Conservation (phyloP, 2,888 invertebrate genomes). For the Notodonta dromedarius region DNA sequence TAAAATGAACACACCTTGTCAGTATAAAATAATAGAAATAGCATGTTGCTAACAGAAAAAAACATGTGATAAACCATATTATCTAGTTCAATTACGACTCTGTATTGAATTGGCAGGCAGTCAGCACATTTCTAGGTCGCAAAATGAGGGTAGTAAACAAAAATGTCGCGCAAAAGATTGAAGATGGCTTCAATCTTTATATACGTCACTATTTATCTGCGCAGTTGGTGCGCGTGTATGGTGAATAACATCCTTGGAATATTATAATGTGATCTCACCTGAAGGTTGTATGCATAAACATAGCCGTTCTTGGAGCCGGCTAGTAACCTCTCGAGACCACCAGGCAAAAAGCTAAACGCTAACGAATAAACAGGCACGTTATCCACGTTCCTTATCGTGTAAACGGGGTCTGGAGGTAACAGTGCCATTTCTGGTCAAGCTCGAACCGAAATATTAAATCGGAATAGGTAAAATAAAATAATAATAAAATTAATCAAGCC, state of each 20-base stretch:
- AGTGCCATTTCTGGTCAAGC: constrained; percentile 87
- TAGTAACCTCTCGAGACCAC: constrained; percentile 86
- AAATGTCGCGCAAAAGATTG: constrained; percentile 50
- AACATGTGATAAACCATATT: constrained; percentile 16
- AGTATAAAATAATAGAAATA: not conserved
- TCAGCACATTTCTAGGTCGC: constrained; percentile 67
- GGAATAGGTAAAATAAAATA: constrained; percentile 75
- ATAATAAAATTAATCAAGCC: constrained; percentile 80
- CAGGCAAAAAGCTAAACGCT: constrained; percentile 86
- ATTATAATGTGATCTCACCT: constrained; percentile 81
- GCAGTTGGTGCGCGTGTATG: constrained; percentile 36
- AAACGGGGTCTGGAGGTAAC: constrained; percentile 91
- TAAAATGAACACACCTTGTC: not conserved
- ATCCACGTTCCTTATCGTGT: constrained; percentile 87
- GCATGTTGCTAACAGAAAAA: not conserved
- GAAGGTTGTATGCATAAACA: constrained; percentile 91
- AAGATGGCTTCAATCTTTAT: constrained; percentile 15
- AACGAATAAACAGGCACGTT: constrained; percentile 90
- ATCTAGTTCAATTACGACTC: constrained; percentile 20
- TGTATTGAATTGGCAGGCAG: constrained; percentile 36
- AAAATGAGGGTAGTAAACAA: constrained; percentile 74
- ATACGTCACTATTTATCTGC: constrained; percentile 38
- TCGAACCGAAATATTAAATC: constrained; percentile 73
- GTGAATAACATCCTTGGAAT: constrained; percentile 54
- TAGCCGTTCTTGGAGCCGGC: constrained; percentile 90